phyloP scores from a whole-genome alignment of 2,113 vertebrate species.

The Zapornia atra region DNA sequence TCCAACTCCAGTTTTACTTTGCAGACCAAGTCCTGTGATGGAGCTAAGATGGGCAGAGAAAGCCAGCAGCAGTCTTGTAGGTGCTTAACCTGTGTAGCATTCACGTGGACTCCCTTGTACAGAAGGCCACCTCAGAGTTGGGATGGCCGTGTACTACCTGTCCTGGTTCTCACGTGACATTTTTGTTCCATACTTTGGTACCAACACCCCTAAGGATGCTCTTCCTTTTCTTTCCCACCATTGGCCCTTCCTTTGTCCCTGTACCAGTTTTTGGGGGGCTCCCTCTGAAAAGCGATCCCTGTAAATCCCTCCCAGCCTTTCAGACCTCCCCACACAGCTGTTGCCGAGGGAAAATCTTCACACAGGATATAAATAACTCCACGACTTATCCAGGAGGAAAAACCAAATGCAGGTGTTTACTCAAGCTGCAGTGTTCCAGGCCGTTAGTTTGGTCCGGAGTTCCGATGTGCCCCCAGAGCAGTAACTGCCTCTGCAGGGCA shows the following conservation, averaged over 20 bases:
- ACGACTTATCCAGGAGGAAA: not conserved
- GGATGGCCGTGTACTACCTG: not conserved
- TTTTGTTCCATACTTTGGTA: not conserved
- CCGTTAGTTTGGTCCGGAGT: slow-evolving; percentile 7
- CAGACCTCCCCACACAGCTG: not conserved
- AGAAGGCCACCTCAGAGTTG: not conserved
- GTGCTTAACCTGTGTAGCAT: not conserved
- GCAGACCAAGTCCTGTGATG: not conserved
- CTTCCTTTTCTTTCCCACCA: not conserved
- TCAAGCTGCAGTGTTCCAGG: not conserved
- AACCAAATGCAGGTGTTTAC: not conserved
- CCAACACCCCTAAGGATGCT: not conserved
- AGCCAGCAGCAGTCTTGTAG: not conserved
- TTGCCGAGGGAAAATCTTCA: not conserved
- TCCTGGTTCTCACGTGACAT: not conserved
- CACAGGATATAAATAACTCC: not conserved
- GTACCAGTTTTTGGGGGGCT: not conserved
- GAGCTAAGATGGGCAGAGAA: not conserved
- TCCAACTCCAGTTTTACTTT: not conserved
- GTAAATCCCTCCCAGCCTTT: not conserved
- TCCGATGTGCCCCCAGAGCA: slow-evolving; percentile 15
- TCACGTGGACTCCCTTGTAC: not conserved
- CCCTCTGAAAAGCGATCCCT: not conserved
- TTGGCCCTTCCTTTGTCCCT: not conserved
- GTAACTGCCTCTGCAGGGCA: not conserved